Conservation (phyloP, 2,113 vertebrate genomes). For the Xiphorhynchus elegans region DNA sequence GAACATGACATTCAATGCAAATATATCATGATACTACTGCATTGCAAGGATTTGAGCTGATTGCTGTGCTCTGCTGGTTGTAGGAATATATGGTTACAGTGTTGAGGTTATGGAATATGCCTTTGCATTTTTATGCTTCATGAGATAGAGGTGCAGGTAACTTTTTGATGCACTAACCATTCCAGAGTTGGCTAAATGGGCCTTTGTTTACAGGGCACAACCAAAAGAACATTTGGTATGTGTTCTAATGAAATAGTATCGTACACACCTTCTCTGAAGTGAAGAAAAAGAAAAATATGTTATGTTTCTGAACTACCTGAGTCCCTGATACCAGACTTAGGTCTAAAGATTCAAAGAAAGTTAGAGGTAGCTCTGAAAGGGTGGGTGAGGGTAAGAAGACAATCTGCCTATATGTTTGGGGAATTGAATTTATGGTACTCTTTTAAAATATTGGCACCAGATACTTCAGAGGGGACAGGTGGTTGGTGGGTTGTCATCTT, state of each 20-base stretch:
- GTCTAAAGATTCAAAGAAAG: neutral
- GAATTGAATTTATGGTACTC: neutral
- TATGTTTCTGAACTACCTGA: neutral
- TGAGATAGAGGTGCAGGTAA: neutral
- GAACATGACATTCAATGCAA: conserved; percentile 59
- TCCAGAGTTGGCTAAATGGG: neutral
- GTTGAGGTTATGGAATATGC: neutral
- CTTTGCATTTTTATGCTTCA: neutral
- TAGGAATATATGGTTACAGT: neutral
- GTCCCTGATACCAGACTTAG: neutral
- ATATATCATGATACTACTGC: conserved; percentile 45
- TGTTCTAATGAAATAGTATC: neutral
- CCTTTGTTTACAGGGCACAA: neutral
- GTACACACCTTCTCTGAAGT: neutral
- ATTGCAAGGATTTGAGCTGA: neutral
- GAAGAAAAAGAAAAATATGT: neutral
- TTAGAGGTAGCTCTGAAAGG: neutral
- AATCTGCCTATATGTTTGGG: neutral
- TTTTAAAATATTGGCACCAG: neutral
- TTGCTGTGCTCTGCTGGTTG: conserved; percentile 9
- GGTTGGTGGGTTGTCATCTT: conserved; percentile 31
- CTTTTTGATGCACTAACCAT: neutral
- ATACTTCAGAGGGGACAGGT: conserved; percentile 25
- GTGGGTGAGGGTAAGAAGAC: neutral
- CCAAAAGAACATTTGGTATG: neutral